Conservation (phyloP, 2,113 vertebrate genomes). For the Morone saxatilis region DNA sequence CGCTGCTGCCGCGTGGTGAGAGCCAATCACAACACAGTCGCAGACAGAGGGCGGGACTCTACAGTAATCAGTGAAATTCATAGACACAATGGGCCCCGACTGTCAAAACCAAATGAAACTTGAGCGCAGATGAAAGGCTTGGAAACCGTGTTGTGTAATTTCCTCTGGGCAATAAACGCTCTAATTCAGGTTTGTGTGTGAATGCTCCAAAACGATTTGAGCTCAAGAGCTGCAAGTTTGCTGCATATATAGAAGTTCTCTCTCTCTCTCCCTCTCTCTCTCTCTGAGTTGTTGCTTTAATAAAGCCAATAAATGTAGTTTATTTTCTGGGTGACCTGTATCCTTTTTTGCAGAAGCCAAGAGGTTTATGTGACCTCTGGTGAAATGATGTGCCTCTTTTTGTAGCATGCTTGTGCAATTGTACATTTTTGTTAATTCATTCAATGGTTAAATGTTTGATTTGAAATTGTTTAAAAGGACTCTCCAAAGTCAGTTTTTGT, state of each 20-base stretch:
- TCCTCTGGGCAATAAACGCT: conserved; percentile 45
- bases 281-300: too few relatives aligned
- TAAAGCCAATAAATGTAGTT: too few relatives aligned
- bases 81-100: conserved; percentile 17
- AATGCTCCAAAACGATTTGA: conserved; percentile 42
- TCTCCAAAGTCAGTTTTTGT: too few relatives aligned
- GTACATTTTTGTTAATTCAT: too few relatives aligned
- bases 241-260: background rate
- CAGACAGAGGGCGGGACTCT: conserved; percentile 30
- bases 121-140: conserved; percentile 34
- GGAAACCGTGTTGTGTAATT: background rate
- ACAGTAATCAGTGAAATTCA: conserved; percentile 22
- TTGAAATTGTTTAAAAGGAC: too few relatives aligned
- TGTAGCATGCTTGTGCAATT: too few relatives aligned
- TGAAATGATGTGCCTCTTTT: too few relatives aligned
- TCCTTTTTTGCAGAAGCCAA: too few relatives aligned
- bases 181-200: conserved; percentile 40
- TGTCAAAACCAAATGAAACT: conserved; percentile 38
- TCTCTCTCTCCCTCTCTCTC: too few relatives aligned
- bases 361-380: too few relatives aligned
- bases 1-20: background rate
- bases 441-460: too few relatives aligned
- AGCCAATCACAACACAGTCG: conserved; percentile 50
- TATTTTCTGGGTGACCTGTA: too few relatives aligned
- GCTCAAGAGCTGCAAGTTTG: conserved; percentile 5